These are phyloP conservation scores for Falco berigora DNA, from an alignment of 2,797 vertebrate genomes.

Conservation along the genomic window DNA sequence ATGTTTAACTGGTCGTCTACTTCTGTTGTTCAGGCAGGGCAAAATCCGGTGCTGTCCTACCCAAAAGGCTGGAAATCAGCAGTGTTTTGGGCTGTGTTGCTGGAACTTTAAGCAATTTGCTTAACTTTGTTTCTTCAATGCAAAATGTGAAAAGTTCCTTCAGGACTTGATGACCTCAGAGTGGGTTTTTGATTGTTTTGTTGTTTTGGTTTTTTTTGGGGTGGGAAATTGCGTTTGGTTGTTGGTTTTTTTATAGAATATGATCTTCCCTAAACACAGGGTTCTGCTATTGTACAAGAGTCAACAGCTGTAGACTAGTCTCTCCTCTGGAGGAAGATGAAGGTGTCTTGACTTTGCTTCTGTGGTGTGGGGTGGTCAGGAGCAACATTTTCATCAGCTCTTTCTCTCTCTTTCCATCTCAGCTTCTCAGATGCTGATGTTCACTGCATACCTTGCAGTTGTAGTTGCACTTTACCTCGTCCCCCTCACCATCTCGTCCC, in stretches of 20 bases:
- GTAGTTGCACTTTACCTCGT: conserved; percentile 83
- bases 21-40: not conserved
- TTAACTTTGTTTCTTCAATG: not conserved
- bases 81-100: not conserved
- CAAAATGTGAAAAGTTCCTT: not conserved
- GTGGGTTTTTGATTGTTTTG: not conserved
- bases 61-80: not conserved
- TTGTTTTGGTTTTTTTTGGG: not conserved
- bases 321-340: not conserved
- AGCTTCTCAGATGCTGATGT: conserved; percentile 84
- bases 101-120: fast-evolving
- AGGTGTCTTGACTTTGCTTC: not conserved
- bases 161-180: not conserved
- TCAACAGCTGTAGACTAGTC: fast-evolving
- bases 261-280: not conserved
- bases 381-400: not conserved
- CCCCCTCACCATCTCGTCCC: conserved; percentile 88
- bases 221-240: too few species aligned
- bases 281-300: not conserved
- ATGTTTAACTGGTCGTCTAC: not conserved
- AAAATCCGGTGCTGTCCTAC: not conserved
- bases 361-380: not conserved
- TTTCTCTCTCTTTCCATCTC: not conserved
- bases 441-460: conserved; percentile 78
- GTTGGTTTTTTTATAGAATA: too few species aligned